A percentile compares a stretch with the other conserved stretches of the same genome.
Evolutionary conservation across 1,140 invertebrate species (phyloP).

Genomic region (Mya arenaria): DNA sequence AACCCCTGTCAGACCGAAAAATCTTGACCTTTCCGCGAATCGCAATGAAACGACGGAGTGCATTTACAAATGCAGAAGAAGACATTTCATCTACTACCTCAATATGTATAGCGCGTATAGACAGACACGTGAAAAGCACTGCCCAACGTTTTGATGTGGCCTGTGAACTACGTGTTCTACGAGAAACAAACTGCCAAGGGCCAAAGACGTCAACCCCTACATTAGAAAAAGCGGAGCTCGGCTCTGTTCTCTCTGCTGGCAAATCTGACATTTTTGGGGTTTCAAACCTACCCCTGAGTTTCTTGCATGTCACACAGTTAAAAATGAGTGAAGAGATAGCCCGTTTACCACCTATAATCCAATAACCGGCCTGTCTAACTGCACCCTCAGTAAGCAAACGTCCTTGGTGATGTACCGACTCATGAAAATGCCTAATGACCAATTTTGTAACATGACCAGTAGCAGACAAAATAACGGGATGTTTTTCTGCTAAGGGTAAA

Average conservation of each 20-base stretch:
- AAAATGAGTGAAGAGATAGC: conserved; percentile 6
- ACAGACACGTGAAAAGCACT: conserved; percentile 45
- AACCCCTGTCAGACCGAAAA: not conserved
- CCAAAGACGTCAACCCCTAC: not conserved
- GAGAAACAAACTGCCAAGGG: not conserved
- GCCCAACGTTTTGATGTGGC: conserved; percentile 11
- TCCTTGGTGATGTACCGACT: conserved; percentile 9
- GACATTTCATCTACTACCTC: conserved; percentile 11
- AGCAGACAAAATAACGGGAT: not conserved
- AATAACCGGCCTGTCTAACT: conserved; percentile 26
- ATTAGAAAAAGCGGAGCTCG: not conserved
- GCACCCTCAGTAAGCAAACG: conserved; percentile 38
- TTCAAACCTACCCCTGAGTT: not conserved
- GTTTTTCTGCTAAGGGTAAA: not conserved
- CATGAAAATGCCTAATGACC: conserved; percentile 7
- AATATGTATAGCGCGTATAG: conserved; percentile 16
- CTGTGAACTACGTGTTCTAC: not conserved
- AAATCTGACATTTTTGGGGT: conserved; percentile 12
- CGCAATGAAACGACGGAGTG: not conserved
- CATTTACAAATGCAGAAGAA: not conserved
- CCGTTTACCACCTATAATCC: conserved; percentile 48
- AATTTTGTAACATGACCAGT: not conserved
- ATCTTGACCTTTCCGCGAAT: not conserved
- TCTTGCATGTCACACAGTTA: conserved; percentile 18
- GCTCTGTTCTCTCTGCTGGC: not conserved